Conservation (phyloP, 2,797 vertebrate species). For the Phrynocephalus forsythii region DNA sequence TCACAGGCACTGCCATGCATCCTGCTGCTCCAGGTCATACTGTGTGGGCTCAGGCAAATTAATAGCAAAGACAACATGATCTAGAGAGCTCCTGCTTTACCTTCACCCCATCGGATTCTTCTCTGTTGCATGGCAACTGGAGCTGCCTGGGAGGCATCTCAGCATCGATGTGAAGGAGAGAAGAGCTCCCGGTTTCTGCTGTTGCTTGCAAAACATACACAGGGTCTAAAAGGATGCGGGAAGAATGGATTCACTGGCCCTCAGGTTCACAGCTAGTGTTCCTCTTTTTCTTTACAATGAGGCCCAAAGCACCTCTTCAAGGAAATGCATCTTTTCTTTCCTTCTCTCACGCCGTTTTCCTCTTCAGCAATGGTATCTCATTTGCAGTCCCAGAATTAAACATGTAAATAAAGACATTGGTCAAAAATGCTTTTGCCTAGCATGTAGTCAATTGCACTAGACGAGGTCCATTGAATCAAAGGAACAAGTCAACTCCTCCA, state of each 20-base stretch:
- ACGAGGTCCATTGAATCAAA: too few relatives aligned
- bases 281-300: not conserved
- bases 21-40: too few relatives aligned
- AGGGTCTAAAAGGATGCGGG: too few relatives aligned
- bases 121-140: slow-evolving; percentile 26
- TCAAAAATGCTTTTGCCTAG: too few relatives aligned
- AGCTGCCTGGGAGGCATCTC: not conserved
- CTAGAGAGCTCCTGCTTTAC: not conserved
- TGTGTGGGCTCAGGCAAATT: not conserved
- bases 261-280: not conserved
- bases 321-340: too few relatives aligned
- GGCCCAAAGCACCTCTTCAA: not conserved
- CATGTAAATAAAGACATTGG: too few relatives aligned
- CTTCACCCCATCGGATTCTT: not conserved
- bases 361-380: too few relatives aligned
- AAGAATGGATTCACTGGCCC: not conserved
- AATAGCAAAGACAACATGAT: too few relatives aligned
- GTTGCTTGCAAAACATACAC: not conserved
- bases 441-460: too few relatives aligned
- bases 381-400: too few relatives aligned
- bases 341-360: too few relatives aligned
- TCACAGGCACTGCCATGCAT: not conserved
- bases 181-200: not conserved
- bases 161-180: not conserved
- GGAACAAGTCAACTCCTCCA: too few relatives aligned